phyloP scores from a whole-genome alignment of 2,113 vertebrate genomes.

The Chauna torquata region DNA sequence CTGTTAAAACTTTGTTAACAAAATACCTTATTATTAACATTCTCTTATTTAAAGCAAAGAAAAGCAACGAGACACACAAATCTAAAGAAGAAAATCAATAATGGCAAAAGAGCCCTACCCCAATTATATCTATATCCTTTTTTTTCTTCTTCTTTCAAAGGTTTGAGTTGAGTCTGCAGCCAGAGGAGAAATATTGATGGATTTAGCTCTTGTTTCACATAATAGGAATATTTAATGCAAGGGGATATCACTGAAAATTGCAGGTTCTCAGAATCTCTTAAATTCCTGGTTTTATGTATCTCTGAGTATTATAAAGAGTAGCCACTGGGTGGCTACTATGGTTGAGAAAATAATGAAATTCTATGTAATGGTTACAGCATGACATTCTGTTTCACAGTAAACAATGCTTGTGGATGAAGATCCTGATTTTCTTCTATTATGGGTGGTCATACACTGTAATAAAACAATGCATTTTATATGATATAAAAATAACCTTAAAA shows the following conservation, averaged over 20 bases:
- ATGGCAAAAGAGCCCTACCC: background rate
- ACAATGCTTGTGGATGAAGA: background rate
- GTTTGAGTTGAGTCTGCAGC: background rate
- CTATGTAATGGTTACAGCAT: background rate
- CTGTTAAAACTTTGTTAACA: background rate
- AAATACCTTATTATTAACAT: background rate
- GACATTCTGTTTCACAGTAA: background rate
- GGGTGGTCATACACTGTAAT: background rate
- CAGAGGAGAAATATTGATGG: background rate
- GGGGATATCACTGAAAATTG: background rate
- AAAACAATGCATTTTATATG: background rate
- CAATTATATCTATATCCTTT: background rate
- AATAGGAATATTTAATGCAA: background rate
- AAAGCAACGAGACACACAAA: background rate
- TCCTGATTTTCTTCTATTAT: background rate
- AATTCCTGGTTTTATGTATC: background rate
- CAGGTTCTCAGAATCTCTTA: background rate
- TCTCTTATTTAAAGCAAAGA: background rate
- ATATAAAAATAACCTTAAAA: background rate
- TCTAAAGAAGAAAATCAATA: background rate
- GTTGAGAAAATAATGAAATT: background rate
- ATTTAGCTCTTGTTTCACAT: background rate
- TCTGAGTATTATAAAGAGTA: background rate
- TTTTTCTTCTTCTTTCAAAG: background rate
- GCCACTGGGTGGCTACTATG: slow-evolving; percentile 42